These are phyloP conservation scores for Allacma fusca DNA, from an alignment of 2,888 invertebrate genomes.

Conservation along the genomic window DNA sequence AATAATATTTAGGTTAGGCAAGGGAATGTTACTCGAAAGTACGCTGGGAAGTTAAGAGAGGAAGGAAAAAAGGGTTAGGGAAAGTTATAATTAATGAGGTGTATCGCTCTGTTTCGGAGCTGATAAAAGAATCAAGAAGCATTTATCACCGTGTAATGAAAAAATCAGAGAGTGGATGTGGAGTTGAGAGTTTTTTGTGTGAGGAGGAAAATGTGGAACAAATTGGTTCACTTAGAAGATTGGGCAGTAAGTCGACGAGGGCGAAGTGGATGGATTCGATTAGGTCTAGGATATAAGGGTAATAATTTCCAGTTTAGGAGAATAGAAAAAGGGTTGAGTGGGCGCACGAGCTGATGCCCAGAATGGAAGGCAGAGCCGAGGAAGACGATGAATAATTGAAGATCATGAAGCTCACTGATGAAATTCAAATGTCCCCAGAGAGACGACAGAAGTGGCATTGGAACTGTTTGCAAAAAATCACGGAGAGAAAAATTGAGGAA, in stretches of 20 bases:
- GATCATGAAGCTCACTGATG: constrained; percentile 62
- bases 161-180: constrained; percentile 30
- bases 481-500: constrained; percentile 50
- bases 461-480: constrained; percentile 35
- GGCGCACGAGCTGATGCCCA: constrained; percentile 20
- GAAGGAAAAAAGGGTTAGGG: not conserved
- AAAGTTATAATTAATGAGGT: constrained; percentile 41
- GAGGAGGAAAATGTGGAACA: constrained; percentile 38
- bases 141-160: constrained; percentile 41
- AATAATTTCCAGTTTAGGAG: constrained; percentile 46
- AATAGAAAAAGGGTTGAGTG: constrained; percentile 41
- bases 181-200: constrained; percentile 13
- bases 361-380: constrained; percentile 2
- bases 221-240: constrained; percentile 47
- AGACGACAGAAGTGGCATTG: constrained; percentile 36
- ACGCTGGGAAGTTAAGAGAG: not conserved
- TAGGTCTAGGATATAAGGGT: constrained; percentile 48
- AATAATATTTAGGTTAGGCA: constrained; percentile 16
- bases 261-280: constrained; percentile 48
- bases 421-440: constrained; percentile 62
- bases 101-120: not conserved
- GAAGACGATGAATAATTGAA: constrained; percentile 59
- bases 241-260: constrained; percentile 48
- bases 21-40: not conserved
- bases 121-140: constrained; percentile 43